Base-by-base conservation (phyloP, 2,797 vertebrate species). In the Carcharodon carcharias region DNA sequence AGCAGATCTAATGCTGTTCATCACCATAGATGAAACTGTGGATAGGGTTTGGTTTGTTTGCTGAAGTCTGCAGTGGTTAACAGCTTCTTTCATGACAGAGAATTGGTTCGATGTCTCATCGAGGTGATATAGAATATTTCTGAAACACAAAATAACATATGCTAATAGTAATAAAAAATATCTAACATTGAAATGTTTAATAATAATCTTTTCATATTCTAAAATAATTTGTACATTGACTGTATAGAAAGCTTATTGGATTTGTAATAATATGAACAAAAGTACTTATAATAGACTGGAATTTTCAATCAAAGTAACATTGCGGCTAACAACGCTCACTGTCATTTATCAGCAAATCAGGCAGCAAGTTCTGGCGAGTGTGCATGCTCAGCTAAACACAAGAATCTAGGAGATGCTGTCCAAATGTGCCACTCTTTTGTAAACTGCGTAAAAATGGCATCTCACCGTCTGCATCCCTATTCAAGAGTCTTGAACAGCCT, bases 111-210 rank as follows among this genome's bases (percentile, higher is more conserved):
- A 98, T 97, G 97, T 98, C 96, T 97, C 98, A 97, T 98, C 98
- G 96, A 99, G 97, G 96, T 98, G 98, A 97, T 99, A 99, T 73
- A 99, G 97, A 96, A 99, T 98, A 97, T 99, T 99, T 98, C 99
- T 99, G 95, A 58, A 96, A 96, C 63, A 96, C 67, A 97, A 96
- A 96, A 97, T 97, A 96, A 96, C 11, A 65, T 12, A 85, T 85
- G 56, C 6, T 28, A 87, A 82, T 96, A 65, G 50, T 6, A 61
- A 45, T 50, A 65, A 67, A 95, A 67, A 28, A 96, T 56, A 82
- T 14, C 2, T 28, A 96, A 80, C 16, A 80, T n/a, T 80, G 50
- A 56, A 56, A 56, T 96, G n/a, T 85, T 67, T 93, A n/a, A 63
- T 61, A 23, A 85, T 9, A 8, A 1, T 67, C n/a, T 67, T 65